Conservation (phyloP, 2,113 vertebrate genomes). For the Lophura nycthemera region DNA sequence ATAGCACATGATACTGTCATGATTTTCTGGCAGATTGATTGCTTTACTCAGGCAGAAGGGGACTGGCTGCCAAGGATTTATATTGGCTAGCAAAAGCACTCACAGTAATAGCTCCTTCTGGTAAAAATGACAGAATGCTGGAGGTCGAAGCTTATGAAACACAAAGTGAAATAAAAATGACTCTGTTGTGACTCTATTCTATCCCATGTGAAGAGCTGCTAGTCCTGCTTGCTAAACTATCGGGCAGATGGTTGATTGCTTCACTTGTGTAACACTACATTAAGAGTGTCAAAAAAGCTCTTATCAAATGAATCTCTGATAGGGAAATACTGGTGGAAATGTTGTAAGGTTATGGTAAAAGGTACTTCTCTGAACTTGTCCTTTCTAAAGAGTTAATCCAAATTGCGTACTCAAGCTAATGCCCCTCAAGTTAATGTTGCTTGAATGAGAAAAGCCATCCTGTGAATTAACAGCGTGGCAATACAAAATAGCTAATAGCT, state of each 20-base stretch:
- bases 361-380: neutral
- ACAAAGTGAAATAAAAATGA: neutral
- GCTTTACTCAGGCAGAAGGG: neutral
- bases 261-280: neutral
- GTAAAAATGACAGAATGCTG: slow-evolving; percentile 34
- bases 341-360: neutral
- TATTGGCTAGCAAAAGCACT: neutral
- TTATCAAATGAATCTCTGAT: neutral
- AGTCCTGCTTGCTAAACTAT: neutral
- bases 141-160: slow-evolving; percentile 36
- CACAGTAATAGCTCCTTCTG: slow-evolving; percentile 27
- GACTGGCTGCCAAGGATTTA: slow-evolving; percentile 46
- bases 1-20: neutral
- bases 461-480: neutral
- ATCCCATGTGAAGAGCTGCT: neutral
- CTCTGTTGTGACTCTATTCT: neutral
- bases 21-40: slow-evolving; percentile 56
- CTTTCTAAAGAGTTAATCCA: neutral
- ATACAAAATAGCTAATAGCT: neutral
- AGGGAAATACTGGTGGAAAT: neutral
- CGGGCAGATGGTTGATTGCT: neutral
- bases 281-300: neutral
- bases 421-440: neutral
- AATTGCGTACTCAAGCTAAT: neutral
- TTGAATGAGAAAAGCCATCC: neutral